Evolutionary conservation across 2,797 vertebrate species (phyloP).

Genomic region (Chromobotia macracanthus): DNA sequence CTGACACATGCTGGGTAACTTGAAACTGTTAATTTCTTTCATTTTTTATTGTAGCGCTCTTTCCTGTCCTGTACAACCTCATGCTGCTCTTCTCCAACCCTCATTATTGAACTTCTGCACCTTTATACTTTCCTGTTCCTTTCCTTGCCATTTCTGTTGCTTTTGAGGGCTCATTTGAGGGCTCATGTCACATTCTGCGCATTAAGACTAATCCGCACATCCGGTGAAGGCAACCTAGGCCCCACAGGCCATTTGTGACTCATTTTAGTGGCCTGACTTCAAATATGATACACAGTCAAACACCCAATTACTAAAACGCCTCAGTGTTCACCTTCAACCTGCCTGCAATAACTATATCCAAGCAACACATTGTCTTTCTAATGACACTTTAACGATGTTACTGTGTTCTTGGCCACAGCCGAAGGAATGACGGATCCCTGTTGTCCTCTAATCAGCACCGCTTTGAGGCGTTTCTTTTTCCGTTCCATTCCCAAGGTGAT

Average conservation of each 20-base stretch:
- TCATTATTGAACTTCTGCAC: not conserved
- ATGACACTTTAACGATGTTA: slow-evolving; percentile 27
- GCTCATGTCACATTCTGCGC: not conserved
- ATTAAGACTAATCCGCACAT: slow-evolving; percentile 8
- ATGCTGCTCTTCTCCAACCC: not conserved
- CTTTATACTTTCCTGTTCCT: not conserved
- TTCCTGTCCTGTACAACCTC: not conserved
- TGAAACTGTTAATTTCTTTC: too few relatives aligned
- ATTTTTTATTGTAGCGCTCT: not conserved
- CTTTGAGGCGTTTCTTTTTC: slow-evolving; percentile 20
- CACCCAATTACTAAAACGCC: slow-evolving; percentile 1
- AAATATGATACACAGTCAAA: slow-evolving; percentile 17
- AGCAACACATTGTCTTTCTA: slow-evolving; percentile 23
- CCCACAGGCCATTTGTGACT: slow-evolving; percentile 14
- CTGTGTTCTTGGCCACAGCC: not conserved
- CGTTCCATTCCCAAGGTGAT: not conserved
- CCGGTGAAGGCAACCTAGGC: not conserved
- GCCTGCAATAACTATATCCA: slow-evolving; percentile 15
- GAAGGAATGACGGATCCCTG: not conserved
- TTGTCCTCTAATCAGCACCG: slow-evolving; percentile 9
- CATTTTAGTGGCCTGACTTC: slow-evolving; percentile 1
- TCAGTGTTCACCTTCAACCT: not conserved
- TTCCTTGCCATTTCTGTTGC: not conserved
- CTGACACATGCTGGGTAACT: too few relatives aligned
- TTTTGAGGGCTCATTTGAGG: not conserved